Conservation (phyloP, 2,797 vertebrate genomes). For the Erpetoichthys calabaricus region DNA sequence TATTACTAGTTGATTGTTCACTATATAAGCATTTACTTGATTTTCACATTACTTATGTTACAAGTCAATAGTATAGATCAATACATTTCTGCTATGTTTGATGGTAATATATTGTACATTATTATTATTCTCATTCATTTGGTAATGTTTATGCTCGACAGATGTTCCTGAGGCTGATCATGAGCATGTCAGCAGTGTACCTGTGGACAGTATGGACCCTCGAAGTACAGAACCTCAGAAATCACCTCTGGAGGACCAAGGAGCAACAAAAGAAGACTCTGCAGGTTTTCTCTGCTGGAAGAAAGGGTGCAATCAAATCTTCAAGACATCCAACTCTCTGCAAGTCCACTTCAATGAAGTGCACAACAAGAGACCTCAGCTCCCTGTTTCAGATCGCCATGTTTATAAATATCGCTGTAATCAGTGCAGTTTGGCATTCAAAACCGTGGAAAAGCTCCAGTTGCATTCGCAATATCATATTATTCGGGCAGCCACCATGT, state of each 20-base stretch:
- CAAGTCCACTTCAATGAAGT: slow-evolving; percentile 94
- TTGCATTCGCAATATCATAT: slow-evolving; percentile 97
- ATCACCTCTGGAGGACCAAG: slow-evolving; percentile 58
- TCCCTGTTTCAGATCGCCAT: slow-evolving; percentile 92
- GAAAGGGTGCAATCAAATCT: slow-evolving; percentile 96
- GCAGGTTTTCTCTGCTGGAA: slow-evolving; percentile 95
- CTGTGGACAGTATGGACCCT: too few relatives aligned
- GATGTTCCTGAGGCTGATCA: too few relatives aligned
- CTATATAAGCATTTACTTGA: too few relatives aligned
- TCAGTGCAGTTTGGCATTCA: slow-evolving; percentile 96
- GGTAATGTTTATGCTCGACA: too few relatives aligned
- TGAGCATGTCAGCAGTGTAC: too few relatives aligned
- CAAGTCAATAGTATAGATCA: too few relatives aligned
- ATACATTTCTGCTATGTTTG: too few relatives aligned
- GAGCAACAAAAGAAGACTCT: slow-evolving; percentile 68
- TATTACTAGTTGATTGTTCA: too few relatives aligned
- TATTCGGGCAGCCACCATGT: slow-evolving; percentile 94
- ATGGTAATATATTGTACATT: too few relatives aligned
- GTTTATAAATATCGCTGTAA: slow-evolving; percentile 98
- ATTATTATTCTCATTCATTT: too few relatives aligned
- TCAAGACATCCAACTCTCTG: slow-evolving; percentile 86
- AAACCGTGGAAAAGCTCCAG: slow-evolving; percentile 93
- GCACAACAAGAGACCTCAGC: slow-evolving; percentile 88
- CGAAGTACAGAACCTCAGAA: slow-evolving; percentile 53
- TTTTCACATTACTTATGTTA: too few relatives aligned